phyloP scores from a whole-genome alignment of 2,797 vertebrate species.

The Rhynchonycteris naso region DNA sequence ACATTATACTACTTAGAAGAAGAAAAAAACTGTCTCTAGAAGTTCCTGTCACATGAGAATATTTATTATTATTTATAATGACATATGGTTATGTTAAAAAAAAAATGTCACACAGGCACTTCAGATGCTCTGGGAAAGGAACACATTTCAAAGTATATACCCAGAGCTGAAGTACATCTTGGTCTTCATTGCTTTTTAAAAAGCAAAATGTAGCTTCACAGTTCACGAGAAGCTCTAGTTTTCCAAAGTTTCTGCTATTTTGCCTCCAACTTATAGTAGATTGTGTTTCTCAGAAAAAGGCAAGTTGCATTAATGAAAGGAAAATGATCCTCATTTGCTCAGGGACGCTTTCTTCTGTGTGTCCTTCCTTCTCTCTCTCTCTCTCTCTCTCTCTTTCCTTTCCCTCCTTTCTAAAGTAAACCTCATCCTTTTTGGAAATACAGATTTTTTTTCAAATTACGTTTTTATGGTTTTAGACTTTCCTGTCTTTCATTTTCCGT shows the following conservation, averaged over 20 bases:
- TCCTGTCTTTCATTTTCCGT: neutral
- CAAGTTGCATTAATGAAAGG: neutral
- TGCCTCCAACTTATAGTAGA: neutral
- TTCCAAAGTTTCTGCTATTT: conserved; percentile 22
- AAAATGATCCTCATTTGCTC: neutral
- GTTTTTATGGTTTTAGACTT: neutral
- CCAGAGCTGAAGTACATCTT: neutral
- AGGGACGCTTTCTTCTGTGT: neutral
- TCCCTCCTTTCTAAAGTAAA: conserved; percentile 21
- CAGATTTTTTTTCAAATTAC: conserved; percentile 37
- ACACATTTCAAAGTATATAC: neutral
- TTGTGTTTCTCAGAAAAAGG: neutral
- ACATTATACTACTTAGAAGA: conserved; percentile 25
- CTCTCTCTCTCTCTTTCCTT: neutral
- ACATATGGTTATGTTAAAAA: conserved; percentile 4
- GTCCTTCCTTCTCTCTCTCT: neutral
- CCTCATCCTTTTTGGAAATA: neutral
- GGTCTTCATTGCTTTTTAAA: neutral
- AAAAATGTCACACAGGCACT: neutral
- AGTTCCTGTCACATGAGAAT: conserved; percentile 38
- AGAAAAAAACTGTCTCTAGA: conserved; percentile 5
- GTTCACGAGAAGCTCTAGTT: neutral
- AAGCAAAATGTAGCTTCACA: neutral
- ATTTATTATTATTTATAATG: conserved; percentile 55
- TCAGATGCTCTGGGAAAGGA: neutral